These are phyloP conservation scores for Noctua comes DNA, from an alignment of 2,888 invertebrate genomes.

Conservation along the genomic window DNA sequence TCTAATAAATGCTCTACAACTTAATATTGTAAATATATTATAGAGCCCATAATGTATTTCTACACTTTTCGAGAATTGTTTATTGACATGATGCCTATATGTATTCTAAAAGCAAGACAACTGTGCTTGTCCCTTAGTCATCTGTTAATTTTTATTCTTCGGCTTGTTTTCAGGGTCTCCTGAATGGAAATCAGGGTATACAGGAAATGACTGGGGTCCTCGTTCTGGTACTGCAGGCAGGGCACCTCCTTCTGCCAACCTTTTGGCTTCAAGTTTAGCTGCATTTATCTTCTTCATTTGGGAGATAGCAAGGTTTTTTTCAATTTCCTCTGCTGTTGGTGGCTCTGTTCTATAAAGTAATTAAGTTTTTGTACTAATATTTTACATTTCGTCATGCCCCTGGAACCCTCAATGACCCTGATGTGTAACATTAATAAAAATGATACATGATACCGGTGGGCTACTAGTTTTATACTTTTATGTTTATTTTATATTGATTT, in stretches of 20 bases:
- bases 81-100: not conserved
- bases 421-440: not conserved
- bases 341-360: constrained; percentile 88
- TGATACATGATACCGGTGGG: not conserved
- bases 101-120: constrained; percentile 12
- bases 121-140: not conserved
- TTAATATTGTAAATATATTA: not conserved
- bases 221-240: constrained; percentile 75
- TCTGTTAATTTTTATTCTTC: constrained; percentile 55
- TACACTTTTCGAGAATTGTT: constrained; percentile 1
- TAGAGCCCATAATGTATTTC: not conserved
- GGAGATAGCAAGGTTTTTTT: constrained; percentile 93
- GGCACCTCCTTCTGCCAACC: constrained; percentile 86
- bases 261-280: constrained; percentile 91
- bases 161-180: constrained; percentile 76
- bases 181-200: constrained; percentile 91
- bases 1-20: not conserved
- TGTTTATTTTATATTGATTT: too few species aligned
- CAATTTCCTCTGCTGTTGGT: constrained; percentile 93
- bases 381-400: not conserved
- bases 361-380: not conserved
- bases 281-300: constrained; percentile 94
- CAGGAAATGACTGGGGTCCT: constrained; percentile 87
- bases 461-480: too few species aligned
- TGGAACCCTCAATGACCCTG: too few species aligned